Evolutionary conservation across 2,888 invertebrate genomes (phyloP).

Genomic region (Erebia aethiops): DNA sequence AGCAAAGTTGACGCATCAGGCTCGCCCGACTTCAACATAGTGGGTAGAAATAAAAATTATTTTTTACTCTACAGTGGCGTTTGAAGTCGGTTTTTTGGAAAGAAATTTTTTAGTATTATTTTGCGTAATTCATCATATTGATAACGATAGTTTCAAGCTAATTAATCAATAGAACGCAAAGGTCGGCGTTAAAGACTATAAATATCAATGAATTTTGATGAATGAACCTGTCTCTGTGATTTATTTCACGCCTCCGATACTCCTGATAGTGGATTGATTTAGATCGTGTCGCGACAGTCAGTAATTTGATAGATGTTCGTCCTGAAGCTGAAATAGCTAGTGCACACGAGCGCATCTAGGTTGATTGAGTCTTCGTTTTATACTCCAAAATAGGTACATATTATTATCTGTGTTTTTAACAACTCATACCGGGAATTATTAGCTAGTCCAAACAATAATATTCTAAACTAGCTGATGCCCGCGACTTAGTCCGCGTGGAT

Average conservation of each 20-base stretch:
- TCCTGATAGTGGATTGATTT: constrained; percentile 64
- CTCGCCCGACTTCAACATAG: too few relatives aligned
- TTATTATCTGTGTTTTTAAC: too few relatives aligned
- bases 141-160: constrained; percentile 23
- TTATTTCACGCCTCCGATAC: constrained; percentile 57
- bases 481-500: too few relatives aligned
- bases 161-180: constrained; percentile 26
- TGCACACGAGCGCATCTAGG: background rate
- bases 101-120: too few relatives aligned
- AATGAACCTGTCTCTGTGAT: constrained; percentile 55
- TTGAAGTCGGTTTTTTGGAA: too few relatives aligned
- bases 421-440: too few relatives aligned
- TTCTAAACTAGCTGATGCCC: too few relatives aligned
- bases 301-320: constrained; percentile 64
- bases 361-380: background rate
- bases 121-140: constrained; percentile 23
- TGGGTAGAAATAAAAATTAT: too few relatives aligned
- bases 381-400: background rate
- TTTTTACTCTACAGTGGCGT: too few relatives aligned
- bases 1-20: too few relatives aligned
- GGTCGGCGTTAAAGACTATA: constrained; percentile 36
- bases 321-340: constrained; percentile 38
- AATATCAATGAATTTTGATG: constrained; percentile 56
- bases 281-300: constrained; percentile 56
- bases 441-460: too few relatives aligned